Evolutionary conservation across 2,797 vertebrate genomes (phyloP), one percentile per base, ranked within the genome.

Genomic region (Scarus forsteni): DNA sequence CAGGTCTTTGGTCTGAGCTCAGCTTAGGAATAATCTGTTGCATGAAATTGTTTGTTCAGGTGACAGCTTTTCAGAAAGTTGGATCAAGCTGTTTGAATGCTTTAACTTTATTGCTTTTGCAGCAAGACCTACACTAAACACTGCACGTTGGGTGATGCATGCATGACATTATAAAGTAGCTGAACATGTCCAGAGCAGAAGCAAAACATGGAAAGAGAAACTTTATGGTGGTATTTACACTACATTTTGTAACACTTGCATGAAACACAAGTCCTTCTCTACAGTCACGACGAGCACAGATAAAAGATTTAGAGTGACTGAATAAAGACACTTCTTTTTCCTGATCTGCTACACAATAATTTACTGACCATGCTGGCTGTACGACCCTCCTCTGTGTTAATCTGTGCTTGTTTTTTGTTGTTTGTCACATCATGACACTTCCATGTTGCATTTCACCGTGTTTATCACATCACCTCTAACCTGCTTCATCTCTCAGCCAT

Each of bases 341-440:
- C 67, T n/a, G 7, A 40, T 45, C 18, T 55, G 54, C 62, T 16
- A 34, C 12, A 13, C 19, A 14, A 44, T 13, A 69, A 62, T 15
- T 46, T 16, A 73, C 27, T 6, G 18, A 46, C 54, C 53, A 12
- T 67, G 74, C 90, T 92, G 92, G 84, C 88, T 92, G 75, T 77
- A 48, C 78, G 84, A 85, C 87, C 63, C 59, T 92, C 90, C 88
- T 75, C 10, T 81, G 80, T 50, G 89, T 90, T 88, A 80, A 79
- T 74, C 65, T 71, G 73, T 89, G 79, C 78, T 87, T 83, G 27
- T 27, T 39, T 39, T 42, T 84, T 45, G 85, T 87, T 80, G 46
- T 54, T 80, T 77, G 49, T 73, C 63, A 84, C 69, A 56, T 84
- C 67, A 57, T 57, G 53, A 51, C 66, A 63, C 57, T 65, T 66